These are phyloP conservation scores for Odobenus rosmarus DNA, from an alignment of 2,113 vertebrate species.

Conservation along the genomic window DNA sequence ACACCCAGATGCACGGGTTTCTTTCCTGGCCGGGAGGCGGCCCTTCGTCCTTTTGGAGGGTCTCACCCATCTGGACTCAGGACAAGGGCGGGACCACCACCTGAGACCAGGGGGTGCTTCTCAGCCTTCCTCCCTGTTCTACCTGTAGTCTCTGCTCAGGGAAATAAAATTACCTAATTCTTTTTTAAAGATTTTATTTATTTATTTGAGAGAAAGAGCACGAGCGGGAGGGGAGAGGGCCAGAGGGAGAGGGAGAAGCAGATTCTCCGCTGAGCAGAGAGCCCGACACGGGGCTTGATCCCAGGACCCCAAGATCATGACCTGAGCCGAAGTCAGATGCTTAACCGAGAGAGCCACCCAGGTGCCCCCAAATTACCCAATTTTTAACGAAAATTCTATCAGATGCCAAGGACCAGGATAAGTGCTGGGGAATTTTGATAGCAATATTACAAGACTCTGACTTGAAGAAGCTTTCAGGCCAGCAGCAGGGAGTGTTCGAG, in stretches of 20 bases:
- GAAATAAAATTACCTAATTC: neutral
- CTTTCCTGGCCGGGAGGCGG: neutral
- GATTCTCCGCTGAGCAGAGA: neutral
- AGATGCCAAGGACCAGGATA: neutral
- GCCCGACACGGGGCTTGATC: rapidly evolving
- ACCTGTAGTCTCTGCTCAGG: neutral
- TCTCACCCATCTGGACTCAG: neutral
- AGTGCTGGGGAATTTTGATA: neutral
- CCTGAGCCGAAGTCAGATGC: neutral
- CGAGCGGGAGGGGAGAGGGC: neutral
- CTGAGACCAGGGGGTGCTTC: neutral
- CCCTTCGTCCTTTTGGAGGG: neutral
- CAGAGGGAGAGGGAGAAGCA: neutral
- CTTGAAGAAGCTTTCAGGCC: neutral
- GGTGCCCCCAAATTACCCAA: neutral
- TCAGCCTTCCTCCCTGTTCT: neutral
- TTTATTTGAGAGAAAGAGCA: neutral
- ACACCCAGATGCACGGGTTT: rapidly evolving
- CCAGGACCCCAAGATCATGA: neutral
- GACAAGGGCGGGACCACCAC: neutral
- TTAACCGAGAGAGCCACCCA: neutral
- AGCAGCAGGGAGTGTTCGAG: neutral
- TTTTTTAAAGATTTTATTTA: neutral
- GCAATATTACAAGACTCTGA: neutral
- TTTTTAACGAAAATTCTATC: neutral